Evolutionary conservation across 2,113 vertebrate genomes (phyloP), one percentile per base, ranked within the genome.

Genomic region (Meleagris gallopavo): DNA sequence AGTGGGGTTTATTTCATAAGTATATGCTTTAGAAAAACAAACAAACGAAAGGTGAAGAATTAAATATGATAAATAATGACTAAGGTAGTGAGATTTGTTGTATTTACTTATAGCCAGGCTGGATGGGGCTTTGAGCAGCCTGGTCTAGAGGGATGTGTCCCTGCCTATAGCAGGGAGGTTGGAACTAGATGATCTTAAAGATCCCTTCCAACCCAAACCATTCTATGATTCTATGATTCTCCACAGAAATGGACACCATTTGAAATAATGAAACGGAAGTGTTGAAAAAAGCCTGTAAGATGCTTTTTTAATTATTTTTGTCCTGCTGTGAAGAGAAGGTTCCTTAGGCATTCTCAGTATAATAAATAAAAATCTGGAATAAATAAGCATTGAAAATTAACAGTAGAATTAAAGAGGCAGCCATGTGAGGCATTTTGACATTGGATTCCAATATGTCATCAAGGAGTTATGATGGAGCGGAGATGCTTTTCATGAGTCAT

Each of bases 401-500:
- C 18, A 64, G 8, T 19, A 27, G 12, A 40, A 27, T 65, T 79
- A 86, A 86, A 34, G 32, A 77, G 34, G 30, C 14, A 75, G 22
- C 29, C 21, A 25, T 6, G 21, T 38, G 46, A 78, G 25, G 8
- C 7, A 64, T 84, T 90, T 22, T 32, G 46, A 34, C 32, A 38
- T 69, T 46, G n/a, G 15, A 94, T 78, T 57, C 14, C 34, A 38
- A 0, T 62, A 57, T 38, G 76, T 75, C 52, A 61, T 32, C 22
- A 67, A 34, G 55, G 7, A 78, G 17, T 43, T 87, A 45, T 55
- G 36, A 62, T 3, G 20, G 30, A 50, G 38, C 11, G 6, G 58
- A 54, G 45, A 29, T 27, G 1, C 70, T 50, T 60, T 58, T 46
- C 17, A 0, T 11, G 50, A 89, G 50, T 60, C 1, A 0, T 6